A percentile compares a stretch with the other conserved stretches of the same genome.
These are phyloP conservation scores for Ormyrus pomaceus DNA, from an alignment of 2,888 invertebrate species.

Conservation along the genomic window DNA sequence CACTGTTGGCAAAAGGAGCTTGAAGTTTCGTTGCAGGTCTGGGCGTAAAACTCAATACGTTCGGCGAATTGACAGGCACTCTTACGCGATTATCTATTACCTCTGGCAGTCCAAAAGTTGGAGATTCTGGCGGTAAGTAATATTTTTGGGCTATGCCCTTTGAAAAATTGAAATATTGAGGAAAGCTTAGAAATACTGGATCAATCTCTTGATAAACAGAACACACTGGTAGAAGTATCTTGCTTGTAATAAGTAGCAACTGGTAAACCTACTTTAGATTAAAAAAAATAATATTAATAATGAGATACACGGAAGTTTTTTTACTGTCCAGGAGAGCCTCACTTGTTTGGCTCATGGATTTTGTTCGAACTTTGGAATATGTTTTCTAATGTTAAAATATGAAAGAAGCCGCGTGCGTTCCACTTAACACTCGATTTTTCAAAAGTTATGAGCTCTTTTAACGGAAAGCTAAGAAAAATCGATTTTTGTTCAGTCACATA, in stretches of 20 bases:
- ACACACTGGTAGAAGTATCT: background rate
- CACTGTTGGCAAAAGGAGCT: background rate
- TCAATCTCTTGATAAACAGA: background rate
- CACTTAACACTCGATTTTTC: too few species aligned
- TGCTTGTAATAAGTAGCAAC: background rate
- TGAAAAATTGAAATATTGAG: conserved; percentile 56
- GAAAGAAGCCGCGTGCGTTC: too few species aligned
- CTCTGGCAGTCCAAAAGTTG: conserved; percentile 62
- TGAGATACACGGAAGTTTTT: too few species aligned
- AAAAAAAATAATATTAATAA: background rate
- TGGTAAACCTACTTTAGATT: background rate
- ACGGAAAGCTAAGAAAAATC: too few species aligned
- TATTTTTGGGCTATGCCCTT: conserved; percentile 57
- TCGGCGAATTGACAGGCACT: conserved; percentile 27
- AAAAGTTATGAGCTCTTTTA: too few species aligned
- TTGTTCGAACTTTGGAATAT: too few species aligned
- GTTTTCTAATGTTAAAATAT: too few species aligned
- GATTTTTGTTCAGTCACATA: too few species aligned
- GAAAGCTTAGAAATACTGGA: conserved; percentile 57
- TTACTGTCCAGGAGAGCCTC: too few species aligned
- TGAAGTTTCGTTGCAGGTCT: background rate
- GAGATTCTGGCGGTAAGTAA: conserved; percentile 61
- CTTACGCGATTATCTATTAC: conserved; percentile 65
- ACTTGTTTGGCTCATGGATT: too few species aligned
- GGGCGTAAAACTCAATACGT: background rate